These are phyloP conservation scores for Bombus pascuorum DNA, from an alignment of 1,140 invertebrate genomes.

Conservation along the genomic window DNA sequence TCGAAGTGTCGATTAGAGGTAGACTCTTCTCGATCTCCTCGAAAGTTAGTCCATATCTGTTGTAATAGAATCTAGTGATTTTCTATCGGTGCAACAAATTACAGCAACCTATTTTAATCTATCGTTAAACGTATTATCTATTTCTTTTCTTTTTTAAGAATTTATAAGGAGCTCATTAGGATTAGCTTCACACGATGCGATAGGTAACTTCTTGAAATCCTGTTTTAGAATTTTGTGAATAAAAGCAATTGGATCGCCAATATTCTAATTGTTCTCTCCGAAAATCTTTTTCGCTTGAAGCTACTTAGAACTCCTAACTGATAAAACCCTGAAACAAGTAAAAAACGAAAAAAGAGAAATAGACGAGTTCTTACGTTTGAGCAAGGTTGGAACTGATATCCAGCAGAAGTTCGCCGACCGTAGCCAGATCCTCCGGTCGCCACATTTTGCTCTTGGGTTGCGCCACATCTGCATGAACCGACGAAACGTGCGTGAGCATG, in stretches of 20 bases:
- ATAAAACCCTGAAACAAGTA: too few relatives aligned
- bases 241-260: too few relatives aligned
- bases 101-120: too few relatives aligned
- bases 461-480: conserved; percentile 85
- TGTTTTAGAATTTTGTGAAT: too few relatives aligned
- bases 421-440: conserved; percentile 91
- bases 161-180: too few relatives aligned
- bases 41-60: conserved; percentile 91
- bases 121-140: too few relatives aligned
- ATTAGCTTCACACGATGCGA: too few relatives aligned
- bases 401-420: conserved; percentile 91
- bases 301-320: too few relatives aligned
- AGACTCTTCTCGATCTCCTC: conserved; percentile 94
- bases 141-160: too few relatives aligned
- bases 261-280: too few relatives aligned
- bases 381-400: conserved; percentile 93
- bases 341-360: not conserved
- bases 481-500: conserved; percentile 47
- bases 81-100: not conserved
- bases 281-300: too few relatives aligned
- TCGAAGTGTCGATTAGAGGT: conserved; percentile 94
- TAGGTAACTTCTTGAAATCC: too few relatives aligned
- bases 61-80: not conserved
- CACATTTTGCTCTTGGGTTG: conserved; percentile 87
- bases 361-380: conserved; percentile 87